A percentile compares a stretch with the other conserved stretches of the same genome.
These are phyloP conservation scores for Hyles vespertilio DNA, from an alignment of 1,140 invertebrate genomes.

Conservation along the genomic window DNA sequence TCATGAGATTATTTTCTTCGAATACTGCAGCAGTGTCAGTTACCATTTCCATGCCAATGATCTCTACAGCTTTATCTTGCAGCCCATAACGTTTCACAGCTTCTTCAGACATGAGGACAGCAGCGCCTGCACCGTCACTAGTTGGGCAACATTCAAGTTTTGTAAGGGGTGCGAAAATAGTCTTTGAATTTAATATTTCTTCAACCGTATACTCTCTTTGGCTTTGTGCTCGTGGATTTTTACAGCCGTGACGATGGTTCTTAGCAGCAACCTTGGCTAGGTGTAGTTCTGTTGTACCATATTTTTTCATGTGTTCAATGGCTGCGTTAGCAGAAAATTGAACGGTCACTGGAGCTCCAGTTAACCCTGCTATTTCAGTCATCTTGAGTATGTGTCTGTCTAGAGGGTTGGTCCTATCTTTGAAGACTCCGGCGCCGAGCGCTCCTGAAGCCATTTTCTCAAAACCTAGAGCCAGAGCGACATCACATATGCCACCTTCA, in stretches of 20 bases:
- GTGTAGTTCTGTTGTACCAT: conserved; percentile 94
- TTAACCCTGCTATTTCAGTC: conserved; percentile 87
- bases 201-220: conserved; percentile 92
- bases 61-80: conserved; percentile 93
- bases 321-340: conserved; percentile 98
- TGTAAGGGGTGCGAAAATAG: conserved; percentile 92
- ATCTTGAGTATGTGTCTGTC: conserved; percentile 94
- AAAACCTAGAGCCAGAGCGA: conserved; percentile 95
- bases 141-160: conserved; percentile 98
- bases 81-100: conserved; percentile 91
- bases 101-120: conserved; percentile 91
- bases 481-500: conserved; percentile 89
- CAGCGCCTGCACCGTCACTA: conserved; percentile 96
- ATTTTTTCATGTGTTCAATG: conserved; percentile 97
- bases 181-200: conserved; percentile 90
- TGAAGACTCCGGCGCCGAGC: conserved; percentile 83
- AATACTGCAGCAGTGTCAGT: conserved; percentile 94
- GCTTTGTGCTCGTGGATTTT: conserved; percentile 97
- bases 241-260: conserved; percentile 97
- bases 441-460: conserved; percentile 99
- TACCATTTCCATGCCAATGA: conserved; percentile 96
- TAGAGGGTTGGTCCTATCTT: conserved; percentile 94
- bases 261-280: conserved; percentile 98
- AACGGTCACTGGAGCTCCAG: conserved; percentile 89
- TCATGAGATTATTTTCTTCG: conserved; percentile 89